Percentiles rank a stretch among this genome's conserved stretches.
Evolutionary conservation across 2,888 invertebrate species (phyloP).

Genomic region (Parnassius orleans): DNA sequence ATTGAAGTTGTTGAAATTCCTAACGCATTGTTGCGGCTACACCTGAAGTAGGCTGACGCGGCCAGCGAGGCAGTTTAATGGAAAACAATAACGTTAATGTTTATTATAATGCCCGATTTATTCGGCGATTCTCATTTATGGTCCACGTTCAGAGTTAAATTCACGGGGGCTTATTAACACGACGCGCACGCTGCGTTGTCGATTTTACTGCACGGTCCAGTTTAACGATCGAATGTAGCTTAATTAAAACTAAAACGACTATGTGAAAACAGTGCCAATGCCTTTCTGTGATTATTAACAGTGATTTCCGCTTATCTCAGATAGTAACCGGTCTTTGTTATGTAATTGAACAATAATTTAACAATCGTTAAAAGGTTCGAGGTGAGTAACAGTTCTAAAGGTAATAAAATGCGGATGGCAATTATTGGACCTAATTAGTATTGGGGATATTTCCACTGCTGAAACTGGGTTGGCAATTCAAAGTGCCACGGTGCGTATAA

Average conservation of each 20-base stretch:
- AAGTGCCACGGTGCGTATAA: constrained; percentile 42
- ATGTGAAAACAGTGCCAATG: constrained; percentile 59
- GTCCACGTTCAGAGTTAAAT: constrained; percentile 58
- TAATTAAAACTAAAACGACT: constrained; percentile 76
- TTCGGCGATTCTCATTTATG: constrained; percentile 72
- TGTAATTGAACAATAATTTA: constrained; percentile 46
- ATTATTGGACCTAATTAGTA: constrained; percentile 65
- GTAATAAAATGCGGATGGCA: constrained; percentile 59
- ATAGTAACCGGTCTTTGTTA: not conserved
- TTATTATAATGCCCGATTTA: constrained; percentile 78
- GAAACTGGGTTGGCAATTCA: constrained; percentile 43
- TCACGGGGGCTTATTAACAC: constrained; percentile 64
- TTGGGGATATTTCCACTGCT: constrained; percentile 34
- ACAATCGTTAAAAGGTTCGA: constrained; percentile 62
- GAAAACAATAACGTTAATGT: constrained; percentile 75
- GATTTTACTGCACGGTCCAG: constrained; percentile 63
- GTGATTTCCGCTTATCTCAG: not conserved
- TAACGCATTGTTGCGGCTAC: constrained; percentile 69
- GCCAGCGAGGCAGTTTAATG: constrained; percentile 52
- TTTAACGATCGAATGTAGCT: constrained; percentile 61
- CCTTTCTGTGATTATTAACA: not conserved
- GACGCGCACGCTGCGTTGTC: constrained; percentile 52
- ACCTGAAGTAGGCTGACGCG: constrained; percentile 49
- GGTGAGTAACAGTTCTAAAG: constrained; percentile 48
- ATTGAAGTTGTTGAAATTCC: constrained; percentile 79